phyloP scores from a whole-genome alignment of 2,113 vertebrate species.

The Amblyopsis rosae region DNA sequence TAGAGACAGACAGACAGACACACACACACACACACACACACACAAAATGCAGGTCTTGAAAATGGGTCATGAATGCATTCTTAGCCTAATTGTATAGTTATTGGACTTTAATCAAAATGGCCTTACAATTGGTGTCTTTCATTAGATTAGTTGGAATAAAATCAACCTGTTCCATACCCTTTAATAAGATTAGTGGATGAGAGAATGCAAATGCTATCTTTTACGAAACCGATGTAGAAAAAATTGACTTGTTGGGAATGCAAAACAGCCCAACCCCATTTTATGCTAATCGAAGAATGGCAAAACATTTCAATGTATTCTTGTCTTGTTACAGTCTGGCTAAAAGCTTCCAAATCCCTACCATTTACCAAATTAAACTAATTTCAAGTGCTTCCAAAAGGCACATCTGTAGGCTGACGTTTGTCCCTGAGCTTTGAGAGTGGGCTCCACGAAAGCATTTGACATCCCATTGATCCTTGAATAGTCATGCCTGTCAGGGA shows the following conservation, averaged over 20 bases:
- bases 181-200: slow-evolving; percentile 21
- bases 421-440: slow-evolving; percentile 86
- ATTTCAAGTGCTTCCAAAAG: slow-evolving; percentile 98
- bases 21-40: not conserved
- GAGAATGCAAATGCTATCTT: slow-evolving; percentile 67
- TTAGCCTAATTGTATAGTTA: slow-evolving; percentile 50
- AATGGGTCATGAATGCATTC: slow-evolving; percentile 33
- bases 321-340: slow-evolving; percentile 89
- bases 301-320: slow-evolving; percentile 97
- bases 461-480: slow-evolving; percentile 96
- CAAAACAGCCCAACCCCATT: slow-evolving; percentile 85
- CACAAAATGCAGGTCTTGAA: slow-evolving; percentile 30
- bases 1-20: slow-evolving; percentile 13
- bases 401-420: slow-evolving; percentile 97
- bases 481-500: slow-evolving; percentile 99
- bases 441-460: slow-evolving; percentile 85
- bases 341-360: slow-evolving; percentile 96
- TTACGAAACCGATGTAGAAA: slow-evolving; percentile 41
- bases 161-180: slow-evolving; percentile 48
- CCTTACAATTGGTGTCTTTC: slow-evolving; percentile 69
- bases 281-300: slow-evolving; percentile 88
- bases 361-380: slow-evolving; percentile 99
- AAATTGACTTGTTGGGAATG: slow-evolving; percentile 81
- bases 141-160: slow-evolving; percentile 72
- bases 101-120: slow-evolving; percentile 73